These are phyloP conservation scores for Drosophila cardini DNA, from an alignment of 1,140 invertebrate species.

Conservation along the genomic window DNA sequence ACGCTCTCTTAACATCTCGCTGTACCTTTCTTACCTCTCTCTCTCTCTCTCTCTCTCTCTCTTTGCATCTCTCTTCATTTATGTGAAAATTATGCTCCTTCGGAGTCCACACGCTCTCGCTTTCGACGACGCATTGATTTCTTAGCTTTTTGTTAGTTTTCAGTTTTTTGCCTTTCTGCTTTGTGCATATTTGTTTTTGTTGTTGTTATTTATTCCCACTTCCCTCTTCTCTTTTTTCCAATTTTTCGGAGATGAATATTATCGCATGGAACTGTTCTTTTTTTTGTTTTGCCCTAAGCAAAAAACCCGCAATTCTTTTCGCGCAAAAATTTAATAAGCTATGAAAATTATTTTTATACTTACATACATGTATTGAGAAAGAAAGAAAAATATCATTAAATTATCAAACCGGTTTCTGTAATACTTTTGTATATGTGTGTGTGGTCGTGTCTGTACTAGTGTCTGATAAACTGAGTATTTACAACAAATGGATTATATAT, in stretches of 20 bases:
- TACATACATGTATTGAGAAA: slow-evolving; percentile 26
- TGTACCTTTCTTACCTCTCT: slow-evolving; percentile 1
- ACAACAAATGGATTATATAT: slow-evolving; percentile 30
- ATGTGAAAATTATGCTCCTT: slow-evolving; percentile 7
- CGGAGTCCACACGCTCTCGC: slow-evolving; percentile 50
- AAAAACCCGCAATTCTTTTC: slow-evolving; percentile 24
- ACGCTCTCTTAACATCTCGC: slow-evolving; percentile 21
- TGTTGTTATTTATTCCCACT: slow-evolving; percentile 36
- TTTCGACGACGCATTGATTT: slow-evolving; percentile 67
- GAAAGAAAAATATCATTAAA: slow-evolving; percentile 37
- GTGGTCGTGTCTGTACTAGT: slow-evolving; percentile 14
- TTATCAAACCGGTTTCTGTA: slow-evolving; percentile 64
- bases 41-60: too few species aligned
- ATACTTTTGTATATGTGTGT: slow-evolving; percentile 27
- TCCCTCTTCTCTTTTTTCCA: slow-evolving; percentile 17
- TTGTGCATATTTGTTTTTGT: not conserved
- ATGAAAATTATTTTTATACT: slow-evolving; percentile 38
- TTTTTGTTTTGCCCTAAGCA: slow-evolving; percentile 2
- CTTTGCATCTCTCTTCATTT: slow-evolving; percentile 7
- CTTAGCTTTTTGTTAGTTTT: slow-evolving; percentile 53
- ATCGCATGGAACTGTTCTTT: slow-evolving; percentile 60
- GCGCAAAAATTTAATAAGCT: slow-evolving; percentile 59
- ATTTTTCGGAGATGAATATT: slow-evolving; percentile 39
- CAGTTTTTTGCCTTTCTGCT: slow-evolving; percentile 29
- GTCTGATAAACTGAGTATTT: slow-evolving; percentile 32